A percentile compares a stretch with the other conserved stretches of the same genome.
These are phyloP conservation scores for Drosophila monieri DNA, from an alignment of 2,888 invertebrate genomes.

Conservation along the genomic window DNA sequence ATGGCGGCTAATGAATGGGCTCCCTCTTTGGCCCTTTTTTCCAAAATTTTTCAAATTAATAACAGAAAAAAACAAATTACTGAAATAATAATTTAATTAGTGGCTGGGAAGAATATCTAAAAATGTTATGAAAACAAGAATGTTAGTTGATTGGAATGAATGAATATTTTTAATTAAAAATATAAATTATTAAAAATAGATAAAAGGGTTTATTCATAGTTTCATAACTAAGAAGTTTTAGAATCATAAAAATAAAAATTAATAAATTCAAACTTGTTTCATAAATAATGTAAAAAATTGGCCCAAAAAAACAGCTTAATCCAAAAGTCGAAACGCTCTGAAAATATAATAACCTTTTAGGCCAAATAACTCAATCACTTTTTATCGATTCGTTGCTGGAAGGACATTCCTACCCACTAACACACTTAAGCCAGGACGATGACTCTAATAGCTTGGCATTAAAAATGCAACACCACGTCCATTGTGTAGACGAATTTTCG, in stretches of 20 bases:
- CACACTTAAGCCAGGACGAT: not conserved
- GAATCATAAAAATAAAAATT: no score
- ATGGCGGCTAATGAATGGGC: constrained; percentile 27
- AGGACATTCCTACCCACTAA: not conserved
- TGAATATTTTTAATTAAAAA: not conserved
- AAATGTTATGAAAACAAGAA: not conserved
- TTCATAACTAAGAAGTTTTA: no score
- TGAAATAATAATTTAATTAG: not conserved
- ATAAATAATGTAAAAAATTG: not conserved
- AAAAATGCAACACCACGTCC: constrained; percentile 15
- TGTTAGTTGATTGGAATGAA: not conserved
- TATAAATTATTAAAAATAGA: not conserved
- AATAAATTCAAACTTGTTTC: not conserved
- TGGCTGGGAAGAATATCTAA: not conserved
- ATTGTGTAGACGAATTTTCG: not conserved
- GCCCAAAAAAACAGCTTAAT: not conserved
- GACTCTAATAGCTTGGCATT: constrained; percentile 21
- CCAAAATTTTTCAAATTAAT: constrained; percentile 10
- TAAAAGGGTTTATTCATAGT: no score
- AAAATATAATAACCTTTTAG: not conserved
- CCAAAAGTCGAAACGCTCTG: not conserved
- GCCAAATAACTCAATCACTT: not conserved
- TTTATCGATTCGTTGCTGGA: not conserved
- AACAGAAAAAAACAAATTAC: not conserved
- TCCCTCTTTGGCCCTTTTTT: constrained; percentile 1